Base-by-base conservation (phyloP, 2,113 vertebrate species). In the Chloebia gouldiae region DNA sequence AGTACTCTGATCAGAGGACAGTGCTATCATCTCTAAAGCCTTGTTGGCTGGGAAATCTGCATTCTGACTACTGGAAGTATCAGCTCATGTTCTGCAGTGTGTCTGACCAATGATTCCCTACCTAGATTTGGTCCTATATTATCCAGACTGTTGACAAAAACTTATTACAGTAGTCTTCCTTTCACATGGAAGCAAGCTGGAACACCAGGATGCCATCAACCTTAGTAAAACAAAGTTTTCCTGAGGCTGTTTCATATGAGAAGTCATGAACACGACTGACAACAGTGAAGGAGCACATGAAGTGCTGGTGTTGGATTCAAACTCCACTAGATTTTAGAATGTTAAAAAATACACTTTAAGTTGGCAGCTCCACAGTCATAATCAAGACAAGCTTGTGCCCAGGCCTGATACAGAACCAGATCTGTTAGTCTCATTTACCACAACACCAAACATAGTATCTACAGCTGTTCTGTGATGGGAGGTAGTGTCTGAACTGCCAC, bases 41-140 rank as follows among this genome's bases (percentile, higher is more conserved):
- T 45, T 1, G 0, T 0, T 15, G 11, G 6, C 1, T 49, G 25
- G 45, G 28, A 87, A 86, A 75, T 4, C 4, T 5, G 2, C 16
- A 13, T 64, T 63, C 50, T 59, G 56, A 60, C 8, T 68, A 53
- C 60, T 71, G 6, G 8, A 76, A 72, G 44, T 27, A 86, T 7
- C 24, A 75, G 16, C 19, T 78, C 31, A 21, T 0, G 3, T 44
- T 81, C 40, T 40, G n/a, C 18, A 83, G 25, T 4, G 25, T 2
- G 4, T 6, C 9, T 4, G 49, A 61, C 27, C 40, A 65, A 18
- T 24, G 20, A 40, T 20, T 42, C 28, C 19, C 45, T 40, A 83
- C 31, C 18, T 40, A 76, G 17, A 69, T 15, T 65, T 49, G 40
- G 10, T 60, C 44, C 65, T 53, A 0, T 21, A 66, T 19, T 56